A percentile compares a stretch with the other conserved stretches of the same genome.
Evolutionary conservation across 2,797 vertebrate species (phyloP).

Genomic region (Dicrostonyx torquatus): DNA sequence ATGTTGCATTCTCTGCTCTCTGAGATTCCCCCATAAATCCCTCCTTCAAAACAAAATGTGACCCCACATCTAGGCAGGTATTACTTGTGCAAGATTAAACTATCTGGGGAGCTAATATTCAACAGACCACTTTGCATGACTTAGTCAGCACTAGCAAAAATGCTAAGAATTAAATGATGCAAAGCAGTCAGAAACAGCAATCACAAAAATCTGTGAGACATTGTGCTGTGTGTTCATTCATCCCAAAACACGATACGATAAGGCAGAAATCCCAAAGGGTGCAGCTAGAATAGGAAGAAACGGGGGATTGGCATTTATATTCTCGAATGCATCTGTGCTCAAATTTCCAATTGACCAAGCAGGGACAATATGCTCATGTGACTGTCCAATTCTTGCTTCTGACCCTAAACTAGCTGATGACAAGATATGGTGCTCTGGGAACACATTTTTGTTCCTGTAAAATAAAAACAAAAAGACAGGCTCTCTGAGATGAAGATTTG

Average conservation of each 20-base stretch:
- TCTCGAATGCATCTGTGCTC: neutral
- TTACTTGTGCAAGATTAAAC: neutral
- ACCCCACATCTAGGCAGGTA: neutral
- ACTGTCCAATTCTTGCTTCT: neutral
- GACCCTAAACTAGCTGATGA: neutral
- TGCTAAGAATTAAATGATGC: no score
- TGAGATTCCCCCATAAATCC: neutral
- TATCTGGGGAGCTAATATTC: neutral
- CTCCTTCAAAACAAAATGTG: neutral
- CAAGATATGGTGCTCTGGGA: neutral
- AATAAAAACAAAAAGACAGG: neutral
- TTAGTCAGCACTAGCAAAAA: neutral
- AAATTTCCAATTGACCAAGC: neutral
- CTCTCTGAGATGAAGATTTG: neutral
- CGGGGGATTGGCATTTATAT: neutral
- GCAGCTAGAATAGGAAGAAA: rapidly evolving
- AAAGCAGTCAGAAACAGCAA: neutral
- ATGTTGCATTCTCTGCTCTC: rapidly evolving
- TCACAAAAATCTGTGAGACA: neutral
- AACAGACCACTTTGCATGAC: neutral
- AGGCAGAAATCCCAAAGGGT: neutral
- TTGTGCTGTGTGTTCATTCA: neutral
- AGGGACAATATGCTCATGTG: neutral
- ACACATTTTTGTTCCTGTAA: neutral
- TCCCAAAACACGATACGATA: neutral